phyloP scores from a whole-genome alignment of 1,140 invertebrate species.

The Hyles euphorbiae region DNA sequence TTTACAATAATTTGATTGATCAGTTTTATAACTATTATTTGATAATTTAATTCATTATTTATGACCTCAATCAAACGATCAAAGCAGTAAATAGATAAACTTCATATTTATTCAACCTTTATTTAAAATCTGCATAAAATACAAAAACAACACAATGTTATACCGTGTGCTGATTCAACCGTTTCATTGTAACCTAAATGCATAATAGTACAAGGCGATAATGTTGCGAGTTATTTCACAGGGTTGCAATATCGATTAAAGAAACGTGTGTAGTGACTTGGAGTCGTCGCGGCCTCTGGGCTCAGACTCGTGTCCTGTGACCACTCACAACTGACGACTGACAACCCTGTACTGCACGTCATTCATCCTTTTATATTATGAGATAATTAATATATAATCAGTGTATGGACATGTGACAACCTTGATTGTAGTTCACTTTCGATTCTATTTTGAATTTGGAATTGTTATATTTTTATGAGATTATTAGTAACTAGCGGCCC shows the following conservation, averaged over 20 bases:
- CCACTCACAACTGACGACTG: background rate
- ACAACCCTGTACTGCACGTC: background rate
- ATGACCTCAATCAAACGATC: too few species aligned
- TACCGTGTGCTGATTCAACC: background rate
- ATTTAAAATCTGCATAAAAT: too few species aligned
- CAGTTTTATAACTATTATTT: too few species aligned
- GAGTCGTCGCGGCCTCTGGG: background rate
- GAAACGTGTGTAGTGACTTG: slow-evolving; percentile 8
- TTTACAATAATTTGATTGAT: too few species aligned
- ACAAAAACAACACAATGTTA: too few species aligned
- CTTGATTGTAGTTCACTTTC: background rate
- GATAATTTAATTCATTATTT: too few species aligned
- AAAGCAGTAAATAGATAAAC: too few species aligned
- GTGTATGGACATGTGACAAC: background rate
- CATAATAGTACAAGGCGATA: slow-evolving; percentile 18
- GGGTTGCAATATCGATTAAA: slow-evolving; percentile 46
- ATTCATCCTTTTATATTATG: background rate
- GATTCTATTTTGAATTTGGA: too few species aligned
- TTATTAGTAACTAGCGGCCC: too few species aligned
- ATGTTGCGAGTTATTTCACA: slow-evolving; percentile 23
- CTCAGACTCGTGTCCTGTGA: background rate
- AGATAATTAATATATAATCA: background rate
- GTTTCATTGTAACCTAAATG: slow-evolving; percentile 9
- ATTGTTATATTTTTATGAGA: too few species aligned
- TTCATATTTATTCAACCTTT: too few species aligned